Conservation (phyloP, 2,797 vertebrate species). For the Scomberomorus guttatus region DNA sequence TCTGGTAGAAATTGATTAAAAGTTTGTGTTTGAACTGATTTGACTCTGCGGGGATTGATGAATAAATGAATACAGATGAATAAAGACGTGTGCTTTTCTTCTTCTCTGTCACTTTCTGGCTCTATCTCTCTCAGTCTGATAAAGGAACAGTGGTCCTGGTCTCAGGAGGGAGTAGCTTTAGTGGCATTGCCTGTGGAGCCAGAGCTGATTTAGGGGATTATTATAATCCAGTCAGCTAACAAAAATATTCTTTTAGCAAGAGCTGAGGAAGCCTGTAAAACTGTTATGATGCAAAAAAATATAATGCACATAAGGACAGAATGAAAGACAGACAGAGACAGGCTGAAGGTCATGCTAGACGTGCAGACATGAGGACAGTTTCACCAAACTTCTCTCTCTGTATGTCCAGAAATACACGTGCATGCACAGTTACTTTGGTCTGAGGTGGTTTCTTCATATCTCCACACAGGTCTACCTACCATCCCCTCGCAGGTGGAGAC, state of each 20-base stretch:
- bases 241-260: slow-evolving; percentile 47
- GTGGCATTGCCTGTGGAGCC: slow-evolving; percentile 37
- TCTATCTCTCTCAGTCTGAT: slow-evolving; percentile 42
- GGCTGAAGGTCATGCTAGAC: slow-evolving; percentile 15
- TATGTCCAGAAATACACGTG: not conserved
- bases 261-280: slow-evolving; percentile 26
- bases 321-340: slow-evolving; percentile 7
- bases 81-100: slow-evolving; percentile 18
- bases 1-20: slow-evolving; percentile 43
- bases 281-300: slow-evolving; percentile 8
- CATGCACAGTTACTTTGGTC: slow-evolving; percentile 11
- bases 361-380: slow-evolving; percentile 2
- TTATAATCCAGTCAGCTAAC: slow-evolving; percentile 52
- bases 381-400: slow-evolving; percentile 13
- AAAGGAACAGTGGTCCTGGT: slow-evolving; percentile 33
- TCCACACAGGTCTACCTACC: slow-evolving; percentile 27
- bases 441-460: slow-evolving; percentile 23
- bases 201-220: slow-evolving; percentile 57
- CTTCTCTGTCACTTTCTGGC: slow-evolving; percentile 25
- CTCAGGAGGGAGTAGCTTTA: slow-evolving; percentile 36
- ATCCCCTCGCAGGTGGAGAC: slow-evolving; percentile 12
- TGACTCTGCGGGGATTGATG: slow-evolving; percentile 21
- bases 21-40: slow-evolving; percentile 52
- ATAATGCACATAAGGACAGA: slow-evolving; percentile 15
- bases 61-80: slow-evolving; percentile 48